phyloP scores from a whole-genome alignment of 2,113 vertebrate species.

The Malurus elegans region DNA sequence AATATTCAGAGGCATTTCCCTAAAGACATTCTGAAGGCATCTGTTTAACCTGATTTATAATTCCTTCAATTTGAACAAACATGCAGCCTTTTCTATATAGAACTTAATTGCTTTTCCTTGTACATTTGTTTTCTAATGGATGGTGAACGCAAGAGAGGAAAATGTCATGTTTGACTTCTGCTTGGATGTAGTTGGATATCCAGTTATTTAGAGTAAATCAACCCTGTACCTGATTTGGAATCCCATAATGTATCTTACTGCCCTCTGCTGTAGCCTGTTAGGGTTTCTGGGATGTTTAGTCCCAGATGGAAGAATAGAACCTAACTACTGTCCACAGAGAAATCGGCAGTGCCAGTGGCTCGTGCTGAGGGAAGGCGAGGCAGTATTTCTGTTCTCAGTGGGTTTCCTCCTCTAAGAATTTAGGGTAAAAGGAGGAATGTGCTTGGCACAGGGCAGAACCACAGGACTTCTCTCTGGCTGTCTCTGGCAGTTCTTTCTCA shows the following conservation, averaged over 20 bases:
- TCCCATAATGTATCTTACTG: background rate
- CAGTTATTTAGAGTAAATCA: background rate
- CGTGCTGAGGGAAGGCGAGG: background rate
- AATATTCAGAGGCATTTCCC: accelerated
- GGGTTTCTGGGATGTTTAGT: background rate
- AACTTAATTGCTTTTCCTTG: background rate
- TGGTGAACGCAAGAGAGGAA: no score
- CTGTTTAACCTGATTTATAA: background rate
- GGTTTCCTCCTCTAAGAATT: background rate
- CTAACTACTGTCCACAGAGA: accelerated
- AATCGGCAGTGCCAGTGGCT: background rate
- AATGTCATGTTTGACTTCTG: background rate
- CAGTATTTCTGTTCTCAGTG: accelerated
- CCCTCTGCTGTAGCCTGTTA: background rate
- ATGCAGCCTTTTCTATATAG: background rate
- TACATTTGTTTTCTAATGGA: background rate
- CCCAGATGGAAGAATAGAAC: background rate
- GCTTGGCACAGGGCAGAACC: background rate
- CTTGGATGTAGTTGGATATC: background rate
- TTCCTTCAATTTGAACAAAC: background rate
- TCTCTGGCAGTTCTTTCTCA: background rate
- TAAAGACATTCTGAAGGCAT: background rate
- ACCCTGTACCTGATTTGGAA: no score
- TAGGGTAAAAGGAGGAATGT: accelerated
- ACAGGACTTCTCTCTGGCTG: background rate